These are phyloP conservation scores for Anagrus nilaparvatae DNA, from an alignment of 1,140 invertebrate species.

Conservation along the genomic window DNA sequence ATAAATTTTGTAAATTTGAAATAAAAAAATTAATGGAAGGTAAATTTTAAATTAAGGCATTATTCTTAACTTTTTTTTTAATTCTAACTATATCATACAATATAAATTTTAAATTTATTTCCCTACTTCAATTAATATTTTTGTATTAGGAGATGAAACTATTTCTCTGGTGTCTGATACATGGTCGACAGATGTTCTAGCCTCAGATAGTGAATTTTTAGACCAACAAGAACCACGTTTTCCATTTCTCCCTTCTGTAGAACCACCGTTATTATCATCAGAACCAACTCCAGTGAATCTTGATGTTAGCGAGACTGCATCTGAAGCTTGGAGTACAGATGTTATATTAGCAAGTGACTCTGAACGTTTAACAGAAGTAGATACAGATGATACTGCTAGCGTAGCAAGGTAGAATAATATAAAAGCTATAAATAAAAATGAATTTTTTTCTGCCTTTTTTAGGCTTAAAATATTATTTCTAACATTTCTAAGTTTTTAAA, in stretches of 20 bases:
- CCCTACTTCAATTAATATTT: constrained; percentile 1
- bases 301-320: constrained; percentile 82
- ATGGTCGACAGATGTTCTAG: constrained; percentile 93
- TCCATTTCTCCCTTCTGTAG: constrained; percentile 25
- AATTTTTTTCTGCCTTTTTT: no score
- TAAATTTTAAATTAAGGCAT: constrained; percentile 14
- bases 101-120: neutral
- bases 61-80: neutral
- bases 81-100: neutral
- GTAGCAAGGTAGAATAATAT: constrained; percentile 46
- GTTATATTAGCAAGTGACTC: constrained; percentile 91
- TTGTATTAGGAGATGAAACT: constrained; percentile 65
- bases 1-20: constrained; percentile 98
- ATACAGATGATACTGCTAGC: constrained; percentile 69
- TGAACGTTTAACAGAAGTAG: constrained; percentile 80
- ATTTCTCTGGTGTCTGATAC: constrained; percentile 93
- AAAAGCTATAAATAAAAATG: no score
- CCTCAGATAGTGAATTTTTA: constrained; percentile 86
- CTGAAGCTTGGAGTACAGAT: constrained; percentile 96
- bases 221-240: constrained; percentile 57
- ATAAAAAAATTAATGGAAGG: constrained; percentile 80
- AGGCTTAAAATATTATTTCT: no score
- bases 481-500: no score
- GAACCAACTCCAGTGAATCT: constrained; percentile 33
- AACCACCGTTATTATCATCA: constrained; percentile 22